phyloP scores from a whole-genome alignment of 2,797 vertebrate species.

The Schizothorax lantsangensis region DNA sequence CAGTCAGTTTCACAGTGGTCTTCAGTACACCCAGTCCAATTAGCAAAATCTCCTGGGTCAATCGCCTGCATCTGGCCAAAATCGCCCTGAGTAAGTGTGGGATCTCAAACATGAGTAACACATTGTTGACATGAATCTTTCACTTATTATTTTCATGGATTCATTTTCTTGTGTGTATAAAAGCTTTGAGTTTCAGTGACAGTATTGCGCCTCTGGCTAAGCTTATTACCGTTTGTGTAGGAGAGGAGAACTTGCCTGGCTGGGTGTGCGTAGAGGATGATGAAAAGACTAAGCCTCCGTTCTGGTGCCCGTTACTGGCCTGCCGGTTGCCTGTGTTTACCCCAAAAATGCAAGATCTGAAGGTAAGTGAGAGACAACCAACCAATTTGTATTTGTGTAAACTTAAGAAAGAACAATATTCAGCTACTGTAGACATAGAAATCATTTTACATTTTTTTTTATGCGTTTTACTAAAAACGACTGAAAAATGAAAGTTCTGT shows the following conservation, averaged over 20 bases:
- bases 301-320: slow-evolving; percentile 85
- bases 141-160: slow-evolving; percentile 17
- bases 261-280: slow-evolving; percentile 90
- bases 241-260: slow-evolving; percentile 88
- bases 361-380: slow-evolving; percentile 73
- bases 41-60: slow-evolving; percentile 94
- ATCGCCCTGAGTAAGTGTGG: slow-evolving; percentile 85
- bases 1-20: slow-evolving; percentile 90
- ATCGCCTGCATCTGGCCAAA: slow-evolving; percentile 88
- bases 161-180: slow-evolving; percentile 9
- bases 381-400: slow-evolving; percentile 9
- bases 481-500: neutral
- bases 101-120: slow-evolving; percentile 2
- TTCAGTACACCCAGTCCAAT: slow-evolving; percentile 90
- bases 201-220: slow-evolving; percentile 29
- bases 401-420: neutral
- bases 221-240: slow-evolving; percentile 65
- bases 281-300: slow-evolving; percentile 81
- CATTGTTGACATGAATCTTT: slow-evolving; percentile 20
- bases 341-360: slow-evolving; percentile 78
- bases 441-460: neutral
- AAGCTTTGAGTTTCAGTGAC: slow-evolving; percentile 10
- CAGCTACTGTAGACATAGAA: neutral
- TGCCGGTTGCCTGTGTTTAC: slow-evolving; percentile 83
- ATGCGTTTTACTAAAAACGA: neutral